Evolutionary conservation across 2,113 vertebrate genomes (phyloP).

Genomic region (Scomber japonicus): DNA sequence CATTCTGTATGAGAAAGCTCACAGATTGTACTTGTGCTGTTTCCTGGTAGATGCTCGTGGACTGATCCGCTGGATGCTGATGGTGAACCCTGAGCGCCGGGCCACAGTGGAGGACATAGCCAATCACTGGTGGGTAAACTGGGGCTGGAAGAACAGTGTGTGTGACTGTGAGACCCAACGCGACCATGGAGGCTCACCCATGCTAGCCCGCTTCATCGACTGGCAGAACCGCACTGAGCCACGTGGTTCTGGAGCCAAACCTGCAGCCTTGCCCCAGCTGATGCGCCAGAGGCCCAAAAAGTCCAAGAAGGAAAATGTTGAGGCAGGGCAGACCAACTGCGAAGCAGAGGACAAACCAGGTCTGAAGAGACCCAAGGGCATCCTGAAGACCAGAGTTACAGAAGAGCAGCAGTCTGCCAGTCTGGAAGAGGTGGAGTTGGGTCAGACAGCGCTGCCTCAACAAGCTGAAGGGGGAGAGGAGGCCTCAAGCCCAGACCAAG

Average conservation of each 20-base stretch:
- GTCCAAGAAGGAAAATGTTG: conserved; percentile 93
- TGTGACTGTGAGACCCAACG: conserved; percentile 93
- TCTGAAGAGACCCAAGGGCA: conserved; percentile 96
- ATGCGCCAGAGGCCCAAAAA: conserved; percentile 93
- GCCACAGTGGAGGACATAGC: conserved; percentile 98
- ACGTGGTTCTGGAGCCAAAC: conserved; percentile 68
- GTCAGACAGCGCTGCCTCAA: conserved; percentile 69
- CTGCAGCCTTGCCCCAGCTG: conserved; percentile 58
- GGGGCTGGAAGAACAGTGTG: conserved; percentile 97
- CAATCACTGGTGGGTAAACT: conserved; percentile 99
- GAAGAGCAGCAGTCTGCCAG: conserved; percentile 90
- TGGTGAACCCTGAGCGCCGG: conserved; percentile 98
- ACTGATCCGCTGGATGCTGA: conserved; percentile 99
- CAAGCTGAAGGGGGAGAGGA: conserved; percentile 72
- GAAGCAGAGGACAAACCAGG: conserved; percentile 86
- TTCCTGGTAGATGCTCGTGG: conserved; percentile 92
- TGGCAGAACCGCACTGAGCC: conserved; percentile 92
- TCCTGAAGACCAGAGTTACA: conserved; percentile 93
- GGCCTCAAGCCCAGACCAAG: conserved; percentile 85
- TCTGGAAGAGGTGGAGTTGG: conserved; percentile 84
- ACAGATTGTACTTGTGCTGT: conserved; percentile 6
- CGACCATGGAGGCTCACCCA: conserved; percentile 89
- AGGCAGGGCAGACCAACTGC: conserved; percentile 84
- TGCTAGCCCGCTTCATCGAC: conserved; percentile 94
- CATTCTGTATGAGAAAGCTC: background rate